phyloP scores from a whole-genome alignment of 2,888 invertebrate genomes.

The Ceratothoa steindachneri region DNA sequence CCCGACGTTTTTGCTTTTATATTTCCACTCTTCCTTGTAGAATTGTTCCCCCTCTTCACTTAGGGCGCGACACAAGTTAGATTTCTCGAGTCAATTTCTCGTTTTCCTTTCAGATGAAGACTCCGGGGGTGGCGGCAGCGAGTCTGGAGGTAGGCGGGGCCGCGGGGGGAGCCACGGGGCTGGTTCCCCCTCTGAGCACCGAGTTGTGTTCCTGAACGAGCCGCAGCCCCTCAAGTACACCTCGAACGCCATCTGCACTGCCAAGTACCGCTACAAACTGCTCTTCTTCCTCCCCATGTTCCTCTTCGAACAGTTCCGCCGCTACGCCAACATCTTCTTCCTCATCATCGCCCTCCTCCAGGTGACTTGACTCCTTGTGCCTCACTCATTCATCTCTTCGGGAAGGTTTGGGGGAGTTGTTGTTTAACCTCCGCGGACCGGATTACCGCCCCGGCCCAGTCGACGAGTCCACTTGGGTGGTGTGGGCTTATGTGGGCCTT shows the following conservation, averaged over 20 bases:
- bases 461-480: background rate
- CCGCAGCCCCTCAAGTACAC: slow-evolving; percentile 44
- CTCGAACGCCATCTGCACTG: slow-evolving; percentile 85
- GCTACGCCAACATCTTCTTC: slow-evolving; percentile 99
- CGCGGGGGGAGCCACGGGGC: slow-evolving; percentile 9
- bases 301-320: slow-evolving; percentile 97
- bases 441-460: background rate
- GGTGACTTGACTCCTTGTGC: too few species aligned
- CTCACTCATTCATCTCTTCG: background rate
- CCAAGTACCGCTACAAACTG: slow-evolving; percentile 73
- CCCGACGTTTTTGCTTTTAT: too few species aligned
- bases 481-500: too few species aligned
- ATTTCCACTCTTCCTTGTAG: too few species aligned
- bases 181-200: slow-evolving; percentile 20
- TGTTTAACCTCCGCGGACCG: background rate
- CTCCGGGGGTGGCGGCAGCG: slow-evolving; percentile 36
- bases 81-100: too few species aligned
- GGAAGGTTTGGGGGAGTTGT: background rate
- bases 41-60: too few species aligned
- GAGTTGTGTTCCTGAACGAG: slow-evolving; percentile 45
- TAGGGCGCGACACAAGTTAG: too few species aligned
- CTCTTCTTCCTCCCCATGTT: slow-evolving; percentile 89
- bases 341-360: slow-evolving; percentile 93
- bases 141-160: slow-evolving; percentile 27
- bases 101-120: slow-evolving; percentile 36